Evolutionary conservation across 2,113 vertebrate species (phyloP).

Genomic region (Hippocampus guttulatus): DNA sequence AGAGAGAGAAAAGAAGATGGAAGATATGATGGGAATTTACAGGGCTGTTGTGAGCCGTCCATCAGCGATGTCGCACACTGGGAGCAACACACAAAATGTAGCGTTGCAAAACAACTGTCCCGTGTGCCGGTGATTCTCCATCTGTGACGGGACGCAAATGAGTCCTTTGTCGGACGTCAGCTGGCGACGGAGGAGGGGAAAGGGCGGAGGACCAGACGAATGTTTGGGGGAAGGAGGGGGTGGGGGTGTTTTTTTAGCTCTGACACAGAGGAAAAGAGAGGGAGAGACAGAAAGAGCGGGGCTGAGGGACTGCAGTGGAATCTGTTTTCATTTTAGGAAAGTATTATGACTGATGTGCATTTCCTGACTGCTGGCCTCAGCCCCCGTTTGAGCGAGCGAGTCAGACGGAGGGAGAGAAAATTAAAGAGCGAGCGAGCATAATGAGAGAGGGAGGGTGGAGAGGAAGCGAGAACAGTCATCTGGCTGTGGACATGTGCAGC

Average conservation of each 20-base stretch:
- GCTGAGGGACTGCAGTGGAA: conserved; percentile 59
- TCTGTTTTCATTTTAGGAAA: conserved; percentile 78
- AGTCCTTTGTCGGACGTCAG: conserved; percentile 34
- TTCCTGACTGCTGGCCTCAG: conserved; percentile 68
- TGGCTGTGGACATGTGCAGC: conserved; percentile 58
- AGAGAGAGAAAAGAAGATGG: conserved; percentile 7
- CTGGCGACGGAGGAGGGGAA: conserved; percentile 35
- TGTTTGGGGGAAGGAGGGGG: conserved; percentile 7
- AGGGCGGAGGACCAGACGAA: conserved; percentile 49
- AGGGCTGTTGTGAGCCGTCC: conserved; percentile 26
- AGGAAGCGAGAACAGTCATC: conserved; percentile 46
- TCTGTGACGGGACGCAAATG: conserved; percentile 51
- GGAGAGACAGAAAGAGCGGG: conserved; percentile 19
- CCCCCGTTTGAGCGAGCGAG: conserved; percentile 56
- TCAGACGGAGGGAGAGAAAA: conserved; percentile 19
- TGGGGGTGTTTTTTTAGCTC: conserved; percentile 57
- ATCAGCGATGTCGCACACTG: conserved; percentile 37
- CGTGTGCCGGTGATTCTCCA: conserved; percentile 40
- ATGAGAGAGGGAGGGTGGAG: conserved; percentile 41
- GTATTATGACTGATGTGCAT: conserved; percentile 75
- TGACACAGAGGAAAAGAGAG: conserved; percentile 23
- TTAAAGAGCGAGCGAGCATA: conserved; percentile 31
- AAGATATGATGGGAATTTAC: conserved; percentile 31
- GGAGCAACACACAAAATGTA: conserved; percentile 37
- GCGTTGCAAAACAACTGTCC: conserved; percentile 57